Conservation (phyloP, 2,797 vertebrate species). For the Sciurus carolinensis region DNA sequence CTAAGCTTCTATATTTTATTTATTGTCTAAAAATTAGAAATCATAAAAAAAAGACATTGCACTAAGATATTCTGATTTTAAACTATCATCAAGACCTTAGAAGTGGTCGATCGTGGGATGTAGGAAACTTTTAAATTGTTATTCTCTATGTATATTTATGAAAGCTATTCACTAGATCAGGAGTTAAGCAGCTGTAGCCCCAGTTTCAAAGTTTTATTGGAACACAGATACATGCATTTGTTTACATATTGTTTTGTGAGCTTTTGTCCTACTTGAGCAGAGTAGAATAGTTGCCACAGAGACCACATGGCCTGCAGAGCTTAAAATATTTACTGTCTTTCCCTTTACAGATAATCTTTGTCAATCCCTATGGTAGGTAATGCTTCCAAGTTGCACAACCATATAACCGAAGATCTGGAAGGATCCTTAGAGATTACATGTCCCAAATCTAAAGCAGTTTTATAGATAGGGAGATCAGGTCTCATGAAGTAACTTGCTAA, state of each 20-base stretch:
- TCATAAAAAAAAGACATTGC: not conserved
- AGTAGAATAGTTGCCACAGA: not conserved
- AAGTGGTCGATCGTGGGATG: not conserved
- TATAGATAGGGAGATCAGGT: not conserved
- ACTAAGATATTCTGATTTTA: slow-evolving; percentile 16
- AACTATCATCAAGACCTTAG: not conserved
- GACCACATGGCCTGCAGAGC: not conserved
- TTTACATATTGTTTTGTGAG: not conserved
- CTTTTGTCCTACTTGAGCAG: not conserved
- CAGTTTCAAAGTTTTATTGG: slow-evolving; percentile 48
- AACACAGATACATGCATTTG: not conserved
- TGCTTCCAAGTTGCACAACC: slow-evolving; percentile 10
- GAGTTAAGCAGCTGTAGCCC: not conserved
- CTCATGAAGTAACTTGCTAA: not conserved
- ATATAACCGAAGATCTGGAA: slow-evolving; percentile 10
- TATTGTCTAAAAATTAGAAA: slow-evolving; percentile 51
- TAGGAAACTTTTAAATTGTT: not conserved
- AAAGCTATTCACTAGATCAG: not conserved
- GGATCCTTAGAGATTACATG: not conserved
- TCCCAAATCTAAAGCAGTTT: not conserved
- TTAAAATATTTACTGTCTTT: not conserved
- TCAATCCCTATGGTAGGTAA: not conserved
- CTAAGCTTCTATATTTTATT: not conserved
- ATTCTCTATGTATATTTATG: not conserved
- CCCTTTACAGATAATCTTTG: not conserved